phyloP scores from a whole-genome alignment of 2,113 vertebrate species.

The Dermatemys mawii region DNA sequence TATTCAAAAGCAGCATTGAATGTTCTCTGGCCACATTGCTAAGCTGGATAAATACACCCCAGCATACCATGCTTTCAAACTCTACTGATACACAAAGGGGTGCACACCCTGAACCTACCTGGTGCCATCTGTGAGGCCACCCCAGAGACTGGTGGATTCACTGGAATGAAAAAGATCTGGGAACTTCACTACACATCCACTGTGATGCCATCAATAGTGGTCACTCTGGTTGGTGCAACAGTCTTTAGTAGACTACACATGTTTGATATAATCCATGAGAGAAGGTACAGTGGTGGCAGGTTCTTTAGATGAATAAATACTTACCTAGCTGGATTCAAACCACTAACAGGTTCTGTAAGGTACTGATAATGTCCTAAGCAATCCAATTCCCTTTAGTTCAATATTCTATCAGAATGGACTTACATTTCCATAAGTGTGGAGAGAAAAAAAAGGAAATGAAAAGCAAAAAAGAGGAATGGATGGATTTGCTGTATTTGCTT shows the following conservation, averaged over 20 bases:
- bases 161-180: too few relatives aligned
- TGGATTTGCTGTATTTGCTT: not conserved
- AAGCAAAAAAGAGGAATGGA: accelerated
- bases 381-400: not conserved
- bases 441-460: not conserved
- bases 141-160: not conserved
- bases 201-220: too few relatives aligned
- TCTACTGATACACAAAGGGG: too few relatives aligned
- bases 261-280: too few relatives aligned
- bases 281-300: too few relatives aligned
- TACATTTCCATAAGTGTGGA: not conserved
- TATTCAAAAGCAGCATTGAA: not conserved
- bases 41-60: too few relatives aligned
- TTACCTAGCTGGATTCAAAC: not conserved
- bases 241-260: too few relatives aligned
- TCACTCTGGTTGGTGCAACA: too few relatives aligned
- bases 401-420: not conserved
- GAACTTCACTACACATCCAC: too few relatives aligned
- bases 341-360: not conserved
- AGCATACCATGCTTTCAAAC: too few relatives aligned
- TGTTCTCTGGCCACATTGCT: too few relatives aligned
- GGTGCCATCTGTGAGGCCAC: not conserved
- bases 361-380: not conserved
- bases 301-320: not conserved
- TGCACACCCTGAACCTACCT: too few relatives aligned